Conservation (phyloP, 2,113 vertebrate species). For the Nesoenas mayeri region DNA sequence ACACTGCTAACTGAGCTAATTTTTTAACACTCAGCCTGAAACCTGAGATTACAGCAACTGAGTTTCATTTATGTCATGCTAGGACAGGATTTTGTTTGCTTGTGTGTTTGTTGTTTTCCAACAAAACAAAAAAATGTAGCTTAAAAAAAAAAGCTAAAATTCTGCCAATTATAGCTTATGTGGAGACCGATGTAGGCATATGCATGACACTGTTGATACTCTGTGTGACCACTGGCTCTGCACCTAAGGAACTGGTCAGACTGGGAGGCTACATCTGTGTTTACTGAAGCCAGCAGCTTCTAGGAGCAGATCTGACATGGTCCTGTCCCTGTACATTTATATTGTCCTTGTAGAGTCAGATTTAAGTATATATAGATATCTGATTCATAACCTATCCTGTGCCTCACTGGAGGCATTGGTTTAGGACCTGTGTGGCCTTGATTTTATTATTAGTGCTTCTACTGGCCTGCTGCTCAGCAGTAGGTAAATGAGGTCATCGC, state of each 20-base stretch:
- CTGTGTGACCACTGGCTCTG: not conserved
- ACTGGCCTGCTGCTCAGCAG: slow-evolving; percentile 51
- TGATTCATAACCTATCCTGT: slow-evolving; percentile 23
- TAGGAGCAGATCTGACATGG: not conserved
- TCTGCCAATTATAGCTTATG: not conserved
- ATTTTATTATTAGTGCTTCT: slow-evolving; percentile 62
- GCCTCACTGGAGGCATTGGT: slow-evolving; percentile 17
- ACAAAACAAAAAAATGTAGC: not conserved
- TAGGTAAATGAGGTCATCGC: slow-evolving; percentile 65
- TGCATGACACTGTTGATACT: not conserved
- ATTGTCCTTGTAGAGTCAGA: slow-evolving; percentile 21
- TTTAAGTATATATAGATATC: not conserved
- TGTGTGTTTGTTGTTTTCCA: not conserved
- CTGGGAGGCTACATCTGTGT: not conserved
- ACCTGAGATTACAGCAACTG: not conserved
- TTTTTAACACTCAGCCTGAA: not conserved
- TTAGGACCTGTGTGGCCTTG: slow-evolving; percentile 56
- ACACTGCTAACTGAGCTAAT: not conserved
- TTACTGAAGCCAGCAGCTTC: not conserved
- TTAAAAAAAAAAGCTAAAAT: not conserved
- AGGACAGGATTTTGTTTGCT: not conserved
- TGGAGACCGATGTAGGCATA: not conserved
- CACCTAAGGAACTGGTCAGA: not conserved
- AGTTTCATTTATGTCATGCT: not conserved
- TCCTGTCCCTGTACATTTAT: not conserved